These are phyloP conservation scores for Ammodytes dubius DNA, from an alignment of 2,113 vertebrate species.

Conservation along the genomic window DNA sequence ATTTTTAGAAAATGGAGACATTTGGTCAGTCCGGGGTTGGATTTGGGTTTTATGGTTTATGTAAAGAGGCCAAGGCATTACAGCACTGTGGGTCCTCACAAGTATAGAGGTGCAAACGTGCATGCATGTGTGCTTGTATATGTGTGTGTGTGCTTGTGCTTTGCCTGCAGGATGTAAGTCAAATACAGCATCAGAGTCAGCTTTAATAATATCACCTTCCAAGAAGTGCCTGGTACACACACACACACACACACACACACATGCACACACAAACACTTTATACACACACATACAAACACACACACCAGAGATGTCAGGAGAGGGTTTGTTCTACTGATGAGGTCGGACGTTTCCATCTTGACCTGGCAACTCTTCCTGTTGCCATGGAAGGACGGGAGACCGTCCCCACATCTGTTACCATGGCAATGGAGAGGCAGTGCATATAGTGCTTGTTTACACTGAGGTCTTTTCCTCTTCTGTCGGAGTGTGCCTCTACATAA, in stretches of 20 bases:
- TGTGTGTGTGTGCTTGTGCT: not conserved
- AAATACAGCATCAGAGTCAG: slow-evolving; percentile 65
- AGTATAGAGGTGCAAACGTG: not conserved
- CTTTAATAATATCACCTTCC: slow-evolving; percentile 61
- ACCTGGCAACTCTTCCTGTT: slow-evolving; percentile 79
- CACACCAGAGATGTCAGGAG: slow-evolving; percentile 37
- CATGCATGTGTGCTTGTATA: not conserved
- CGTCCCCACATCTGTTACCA: slow-evolving; percentile 79
- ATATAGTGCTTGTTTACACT: slow-evolving; percentile 76
- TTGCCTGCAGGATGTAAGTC: slow-evolving; percentile 53
- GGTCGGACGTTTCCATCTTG: slow-evolving; percentile 74
- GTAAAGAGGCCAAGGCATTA: not conserved
- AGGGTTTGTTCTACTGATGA: slow-evolving; percentile 65
- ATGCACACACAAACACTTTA: not conserved
- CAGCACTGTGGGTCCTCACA: not conserved
- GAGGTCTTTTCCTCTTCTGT: slow-evolving; percentile 51
- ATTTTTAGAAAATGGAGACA: slow-evolving; percentile 32
- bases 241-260: slow-evolving; percentile 16
- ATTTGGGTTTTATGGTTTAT: slow-evolving; percentile 19
- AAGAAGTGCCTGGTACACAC: slow-evolving; percentile 5
- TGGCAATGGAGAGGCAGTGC: slow-evolving; percentile 67
- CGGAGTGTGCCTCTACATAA: slow-evolving; percentile 37
- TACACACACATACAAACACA: slow-evolving; percentile 25
- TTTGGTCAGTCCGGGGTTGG: slow-evolving; percentile 2
- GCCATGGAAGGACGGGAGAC: slow-evolving; percentile 77